Percentiles rank a stretch among this genome's conserved stretches.
These are phyloP conservation scores for Enteromius trimaculatus DNA, from an alignment of 2,797 vertebrate genomes.

Conservation along the genomic window DNA sequence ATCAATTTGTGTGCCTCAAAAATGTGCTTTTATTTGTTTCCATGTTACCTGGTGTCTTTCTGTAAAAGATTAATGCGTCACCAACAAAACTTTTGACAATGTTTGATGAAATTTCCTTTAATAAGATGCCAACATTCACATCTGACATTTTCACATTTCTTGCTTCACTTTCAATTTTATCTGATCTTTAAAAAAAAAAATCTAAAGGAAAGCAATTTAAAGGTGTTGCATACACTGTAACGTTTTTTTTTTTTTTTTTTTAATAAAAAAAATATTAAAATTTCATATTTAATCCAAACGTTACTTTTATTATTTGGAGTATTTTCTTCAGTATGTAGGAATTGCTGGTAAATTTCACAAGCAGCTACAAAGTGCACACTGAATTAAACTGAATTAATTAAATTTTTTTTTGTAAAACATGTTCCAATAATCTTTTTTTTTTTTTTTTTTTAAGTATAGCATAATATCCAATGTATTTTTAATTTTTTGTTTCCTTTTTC, in stretches of 20 bases:
- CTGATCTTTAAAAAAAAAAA: neutral
- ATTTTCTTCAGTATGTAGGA: neutral
- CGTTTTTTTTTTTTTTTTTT: neutral
- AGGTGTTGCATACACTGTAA: neutral
- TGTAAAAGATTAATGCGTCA: neutral
- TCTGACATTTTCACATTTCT: neutral
- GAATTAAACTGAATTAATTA: neutral
- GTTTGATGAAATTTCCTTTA: neutral
- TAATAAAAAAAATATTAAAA: neutral
- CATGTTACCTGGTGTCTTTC: neutral
- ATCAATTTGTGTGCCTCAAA: neutral
- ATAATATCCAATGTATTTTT: neutral
- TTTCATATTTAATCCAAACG: neutral
- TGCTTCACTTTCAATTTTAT: neutral
- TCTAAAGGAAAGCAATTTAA: neutral
- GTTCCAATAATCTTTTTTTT: neutral
- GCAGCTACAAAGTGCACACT: neutral
- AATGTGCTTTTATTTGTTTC: neutral
- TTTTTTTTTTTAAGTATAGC: neutral
- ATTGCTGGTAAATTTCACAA: neutral
- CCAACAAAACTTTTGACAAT: neutral
- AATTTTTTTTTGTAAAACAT: neutral
- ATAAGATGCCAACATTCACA: neutral
- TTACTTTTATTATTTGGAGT: neutral
- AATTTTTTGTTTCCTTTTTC: neutral